phyloP scores from a whole-genome alignment of 2,888 invertebrate genomes.

The Melieria crassipennis region DNA sequence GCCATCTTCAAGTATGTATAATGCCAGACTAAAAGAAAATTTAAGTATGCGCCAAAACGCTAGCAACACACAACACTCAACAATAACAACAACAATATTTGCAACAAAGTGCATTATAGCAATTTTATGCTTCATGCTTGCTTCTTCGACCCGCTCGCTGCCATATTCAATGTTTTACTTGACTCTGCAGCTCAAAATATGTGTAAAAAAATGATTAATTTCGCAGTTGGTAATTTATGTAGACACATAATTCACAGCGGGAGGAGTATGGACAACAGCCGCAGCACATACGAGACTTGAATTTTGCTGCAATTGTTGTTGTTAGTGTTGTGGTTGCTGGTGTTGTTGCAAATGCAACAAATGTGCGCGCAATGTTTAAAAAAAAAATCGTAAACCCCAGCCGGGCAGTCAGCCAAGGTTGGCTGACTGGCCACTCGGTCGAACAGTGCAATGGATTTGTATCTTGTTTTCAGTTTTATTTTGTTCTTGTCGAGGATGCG shows the following conservation, averaged over 20 bases:
- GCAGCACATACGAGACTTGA: neutral
- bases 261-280: conserved; percentile 39
- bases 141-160: too few species aligned
- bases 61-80: neutral
- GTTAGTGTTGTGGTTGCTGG: conserved; percentile 2
- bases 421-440: too few species aligned
- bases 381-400: neutral
- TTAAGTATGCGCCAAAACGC: neutral
- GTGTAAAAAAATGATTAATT: conserved; percentile 58
- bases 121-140: too few species aligned
- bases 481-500: too few species aligned
- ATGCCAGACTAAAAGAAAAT: neutral
- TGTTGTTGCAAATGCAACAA: neutral
- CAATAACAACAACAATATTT: too few species aligned
- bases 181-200: neutral
- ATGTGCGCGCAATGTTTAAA: neutral
- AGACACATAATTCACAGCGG: conserved; percentile 61
- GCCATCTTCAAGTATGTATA: neutral
- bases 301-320: neutral
- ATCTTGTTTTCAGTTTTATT: too few species aligned
- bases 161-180: too few species aligned
- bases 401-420: neutral
- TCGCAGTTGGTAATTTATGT: conserved; percentile 59
- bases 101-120: too few species aligned
- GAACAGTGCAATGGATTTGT: too few species aligned